Conservation (phyloP, 2,888 invertebrate genomes). For the Hololepta plana region DNA sequence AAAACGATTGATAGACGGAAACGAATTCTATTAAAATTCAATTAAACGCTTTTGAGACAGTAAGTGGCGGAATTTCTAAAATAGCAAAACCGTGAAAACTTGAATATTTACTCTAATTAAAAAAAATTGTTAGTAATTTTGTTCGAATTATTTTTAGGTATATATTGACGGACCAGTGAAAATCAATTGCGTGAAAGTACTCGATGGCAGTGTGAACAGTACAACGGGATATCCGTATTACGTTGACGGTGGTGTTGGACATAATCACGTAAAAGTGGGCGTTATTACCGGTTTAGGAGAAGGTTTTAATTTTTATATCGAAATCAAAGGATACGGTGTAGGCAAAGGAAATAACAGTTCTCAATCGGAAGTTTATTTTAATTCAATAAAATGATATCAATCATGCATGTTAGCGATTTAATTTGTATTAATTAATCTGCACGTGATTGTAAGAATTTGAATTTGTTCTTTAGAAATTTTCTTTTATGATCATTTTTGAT, state of each 20-base stretch:
- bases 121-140: constrained; percentile 5
- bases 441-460: too few relatives aligned
- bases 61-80: not conserved
- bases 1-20: too few relatives aligned
- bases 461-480: too few relatives aligned
- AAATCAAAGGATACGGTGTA: constrained; percentile 26
- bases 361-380: too few relatives aligned
- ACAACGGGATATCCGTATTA: constrained; percentile 19
- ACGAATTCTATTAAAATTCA: too few relatives aligned
- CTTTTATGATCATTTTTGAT: too few relatives aligned
- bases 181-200: constrained; percentile 26
- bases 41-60: too few relatives aligned
- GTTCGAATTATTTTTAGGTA: constrained; percentile 18
- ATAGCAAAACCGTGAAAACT: not conserved
- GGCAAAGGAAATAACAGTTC: too few relatives aligned
- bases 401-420: too few relatives aligned
- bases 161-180: constrained; percentile 23
- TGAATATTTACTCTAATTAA: constrained; percentile 4
- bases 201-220: constrained; percentile 20
- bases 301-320: constrained; percentile 29
- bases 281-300: constrained; percentile 26
- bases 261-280: constrained; percentile 25
- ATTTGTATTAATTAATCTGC: too few relatives aligned
- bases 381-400: too few relatives aligned
- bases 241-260: constrained; percentile 25